These are phyloP conservation scores for Enteromius treurensis DNA, from an alignment of 2,797 vertebrate species.

Conservation along the genomic window DNA sequence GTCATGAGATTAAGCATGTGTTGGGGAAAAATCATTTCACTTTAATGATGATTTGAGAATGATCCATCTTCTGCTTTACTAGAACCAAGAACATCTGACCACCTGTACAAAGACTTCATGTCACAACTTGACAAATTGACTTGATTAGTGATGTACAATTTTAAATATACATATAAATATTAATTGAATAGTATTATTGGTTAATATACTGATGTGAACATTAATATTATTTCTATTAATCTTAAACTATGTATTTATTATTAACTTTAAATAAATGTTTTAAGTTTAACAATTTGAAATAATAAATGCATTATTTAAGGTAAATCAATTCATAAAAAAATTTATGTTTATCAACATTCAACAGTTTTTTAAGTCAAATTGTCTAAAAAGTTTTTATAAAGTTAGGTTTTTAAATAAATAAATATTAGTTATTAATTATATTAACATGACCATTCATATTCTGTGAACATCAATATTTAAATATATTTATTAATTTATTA, in stretches of 20 bases:
- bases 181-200: background rate
- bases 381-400: background rate
- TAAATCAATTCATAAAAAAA: background rate
- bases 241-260: background rate
- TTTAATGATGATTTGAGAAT: background rate
- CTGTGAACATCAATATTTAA: too few species aligned
- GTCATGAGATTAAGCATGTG: slow-evolving; percentile 24
- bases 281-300: background rate
- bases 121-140: background rate
- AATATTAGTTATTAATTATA: background rate
- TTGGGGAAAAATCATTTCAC: background rate
- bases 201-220: background rate
- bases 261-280: background rate
- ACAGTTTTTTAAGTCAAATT: background rate
- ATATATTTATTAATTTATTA: too few species aligned
- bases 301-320: background rate
- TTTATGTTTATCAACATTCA: background rate
- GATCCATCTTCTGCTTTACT: background rate
- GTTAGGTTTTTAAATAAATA: background rate
- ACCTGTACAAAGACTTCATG: background rate
- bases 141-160: background rate
- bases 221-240: background rate
- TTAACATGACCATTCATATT: background rate
- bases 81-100: background rate
- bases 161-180: background rate